Evolutionary conservation across 92 coral and sea anemone genomes (phyloP).

Genomic region (Pocillopora meandrina): DNA sequence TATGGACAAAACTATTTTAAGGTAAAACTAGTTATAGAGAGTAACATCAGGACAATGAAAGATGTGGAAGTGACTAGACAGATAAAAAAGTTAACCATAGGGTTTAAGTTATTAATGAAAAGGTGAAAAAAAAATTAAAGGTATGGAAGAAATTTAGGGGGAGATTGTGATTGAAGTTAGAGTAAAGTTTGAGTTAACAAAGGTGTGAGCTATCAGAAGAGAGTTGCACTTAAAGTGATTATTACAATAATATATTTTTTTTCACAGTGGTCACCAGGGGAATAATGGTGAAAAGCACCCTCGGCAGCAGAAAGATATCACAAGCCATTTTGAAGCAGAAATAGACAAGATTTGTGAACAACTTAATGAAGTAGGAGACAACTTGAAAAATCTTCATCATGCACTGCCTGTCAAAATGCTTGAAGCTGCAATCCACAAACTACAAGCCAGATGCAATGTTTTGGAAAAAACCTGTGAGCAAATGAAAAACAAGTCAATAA

Average conservation of each 20-base stretch:
- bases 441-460: conserved; percentile 76
- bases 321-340: conserved; percentile 65
- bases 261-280: conserved; percentile 44
- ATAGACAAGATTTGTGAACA: conserved; percentile 67
- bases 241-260: neutral
- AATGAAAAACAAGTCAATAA: conserved; percentile 68
- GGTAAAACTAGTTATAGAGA: too few relatives aligned
- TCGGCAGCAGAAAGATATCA: conserved; percentile 62
- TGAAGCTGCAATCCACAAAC: conserved; percentile 76
- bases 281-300: conserved; percentile 51
- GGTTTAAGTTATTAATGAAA: too few relatives aligned
- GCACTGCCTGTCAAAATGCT: conserved; percentile 78
- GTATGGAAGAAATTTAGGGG: too few relatives aligned
- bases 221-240: too few relatives aligned
- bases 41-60: too few relatives aligned
- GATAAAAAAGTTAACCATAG: too few relatives aligned
- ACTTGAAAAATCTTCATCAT: conserved; percentile 70
- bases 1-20: too few relatives aligned
- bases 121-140: too few relatives aligned
- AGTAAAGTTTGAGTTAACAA: too few relatives aligned
- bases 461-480: conserved; percentile 79
- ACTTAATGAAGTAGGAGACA: conserved; percentile 55
- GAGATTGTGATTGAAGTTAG: too few relatives aligned
- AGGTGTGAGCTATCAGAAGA: too few relatives aligned
- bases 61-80: too few relatives aligned